A percentile compares a stretch with the other conserved stretches of the same genome.
These are phyloP conservation scores for Scotopteryx bipunctaria DNA, from an alignment of 2,888 invertebrate genomes.

Conservation along the genomic window DNA sequence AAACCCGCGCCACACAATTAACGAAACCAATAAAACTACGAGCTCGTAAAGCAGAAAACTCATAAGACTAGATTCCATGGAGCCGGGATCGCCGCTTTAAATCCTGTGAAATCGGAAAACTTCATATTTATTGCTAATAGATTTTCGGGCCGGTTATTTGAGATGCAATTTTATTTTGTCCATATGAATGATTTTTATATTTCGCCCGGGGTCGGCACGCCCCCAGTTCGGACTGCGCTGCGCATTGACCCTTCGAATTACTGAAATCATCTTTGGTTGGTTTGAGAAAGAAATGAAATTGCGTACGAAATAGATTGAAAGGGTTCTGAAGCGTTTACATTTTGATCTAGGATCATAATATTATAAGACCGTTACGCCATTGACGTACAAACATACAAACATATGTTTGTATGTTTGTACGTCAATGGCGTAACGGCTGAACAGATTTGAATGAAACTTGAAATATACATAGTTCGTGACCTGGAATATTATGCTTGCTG, in stretches of 20 bases:
- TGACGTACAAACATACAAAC: too few relatives aligned
- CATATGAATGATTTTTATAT: constrained; percentile 83
- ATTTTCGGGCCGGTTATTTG: constrained; percentile 80
- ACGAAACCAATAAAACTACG: constrained; percentile 66
- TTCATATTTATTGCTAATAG: constrained; percentile 84
- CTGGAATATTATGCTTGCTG: too few relatives aligned
- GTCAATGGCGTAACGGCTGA: too few relatives aligned
- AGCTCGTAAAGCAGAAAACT: constrained; percentile 71
- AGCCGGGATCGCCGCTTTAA: constrained; percentile 67
- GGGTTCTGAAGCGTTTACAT: constrained; percentile 9
- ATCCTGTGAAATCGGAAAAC: constrained; percentile 82
- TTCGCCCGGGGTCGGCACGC: constrained; percentile 65
- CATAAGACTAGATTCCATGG: constrained; percentile 68
- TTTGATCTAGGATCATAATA: background rate
- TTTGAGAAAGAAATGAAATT: constrained; percentile 48
- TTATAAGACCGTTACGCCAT: too few relatives aligned
- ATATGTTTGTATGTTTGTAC: too few relatives aligned
- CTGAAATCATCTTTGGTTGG: constrained; percentile 51
- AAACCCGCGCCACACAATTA: constrained; percentile 44
- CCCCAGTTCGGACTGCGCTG: constrained; percentile 64
- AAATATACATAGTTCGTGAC: too few relatives aligned
- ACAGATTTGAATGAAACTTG: too few relatives aligned
- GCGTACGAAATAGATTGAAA: constrained; percentile 23
- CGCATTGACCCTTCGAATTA: constrained; percentile 58
- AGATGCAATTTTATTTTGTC: constrained; percentile 83